Percentiles rank a stretch among this genome's conserved stretches.
phyloP scores from a whole-genome alignment of 1,140 invertebrate species.

The Antheraea pernyi region DNA sequence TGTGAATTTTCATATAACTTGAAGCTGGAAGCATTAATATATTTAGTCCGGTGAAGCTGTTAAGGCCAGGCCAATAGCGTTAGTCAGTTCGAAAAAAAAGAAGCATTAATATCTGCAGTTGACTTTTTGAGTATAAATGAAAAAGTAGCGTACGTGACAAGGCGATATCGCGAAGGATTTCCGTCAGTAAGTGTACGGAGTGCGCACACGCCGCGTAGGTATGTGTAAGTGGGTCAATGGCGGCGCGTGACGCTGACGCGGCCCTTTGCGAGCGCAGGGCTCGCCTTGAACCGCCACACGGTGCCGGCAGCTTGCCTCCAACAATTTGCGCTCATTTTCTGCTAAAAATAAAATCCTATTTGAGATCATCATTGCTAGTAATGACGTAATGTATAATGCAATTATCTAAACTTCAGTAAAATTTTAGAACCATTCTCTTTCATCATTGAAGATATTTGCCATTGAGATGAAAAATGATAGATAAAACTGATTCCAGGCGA shows the following conservation, averaged over 20 bases:
- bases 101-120: no score
- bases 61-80: no score
- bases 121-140: neutral
- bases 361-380: neutral
- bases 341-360: constrained; percentile 48
- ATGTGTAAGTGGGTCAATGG: constrained; percentile 73
- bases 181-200: constrained; percentile 55
- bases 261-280: constrained; percentile 69
- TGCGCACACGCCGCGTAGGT: constrained; percentile 57
- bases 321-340: constrained; percentile 63
- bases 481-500: no score
- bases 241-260: constrained; percentile 68
- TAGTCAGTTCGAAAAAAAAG: no score
- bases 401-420: neutral
- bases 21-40: no score
- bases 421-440: no score
- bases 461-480: no score
- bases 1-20: no score
- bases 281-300: constrained; percentile 68
- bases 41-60: no score
- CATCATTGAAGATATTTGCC: no score
- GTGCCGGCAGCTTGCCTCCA: constrained; percentile 52
- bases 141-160: constrained; percentile 48
- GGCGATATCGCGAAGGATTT: constrained; percentile 42
- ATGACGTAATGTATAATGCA: neutral